A percentile compares a stretch with the other conserved stretches of the same genome.
Evolutionary conservation across 2,797 vertebrate genomes (phyloP).

Genomic region (Neoniphon sammara): DNA sequence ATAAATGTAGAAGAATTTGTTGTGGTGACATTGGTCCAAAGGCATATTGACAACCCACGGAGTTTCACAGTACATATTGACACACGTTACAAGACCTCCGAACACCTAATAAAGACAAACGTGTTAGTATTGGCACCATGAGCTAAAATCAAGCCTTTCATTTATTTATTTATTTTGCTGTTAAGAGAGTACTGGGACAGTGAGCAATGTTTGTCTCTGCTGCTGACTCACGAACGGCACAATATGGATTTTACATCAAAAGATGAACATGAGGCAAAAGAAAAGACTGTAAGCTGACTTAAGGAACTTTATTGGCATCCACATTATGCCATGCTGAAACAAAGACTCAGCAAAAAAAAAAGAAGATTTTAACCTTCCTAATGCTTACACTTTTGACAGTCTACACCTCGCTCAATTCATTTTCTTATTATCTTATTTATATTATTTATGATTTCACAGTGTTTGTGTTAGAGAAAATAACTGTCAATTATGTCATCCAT

Average conservation of each 20-base stretch:
- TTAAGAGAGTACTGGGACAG: slow-evolving; percentile 15
- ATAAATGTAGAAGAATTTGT: background rate
- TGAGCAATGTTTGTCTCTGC: slow-evolving; percentile 30
- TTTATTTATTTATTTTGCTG: background rate
- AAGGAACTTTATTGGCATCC: background rate
- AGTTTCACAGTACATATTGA: background rate
- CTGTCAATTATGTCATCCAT: slow-evolving; percentile 48
- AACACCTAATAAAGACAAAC: background rate
- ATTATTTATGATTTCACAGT: slow-evolving; percentile 18
- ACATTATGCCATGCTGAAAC: background rate
- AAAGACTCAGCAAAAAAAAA: slow-evolving; percentile 29
- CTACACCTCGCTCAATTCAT: background rate
- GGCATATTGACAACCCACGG: background rate
- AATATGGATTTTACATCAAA: slow-evolving; percentile 43
- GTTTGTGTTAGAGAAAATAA: slow-evolving; percentile 13
- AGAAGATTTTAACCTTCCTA: background rate
- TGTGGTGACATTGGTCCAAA: background rate
- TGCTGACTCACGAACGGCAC: slow-evolving; percentile 36
- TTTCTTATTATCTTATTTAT: background rate
- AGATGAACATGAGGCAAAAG: slow-evolving; percentile 42
- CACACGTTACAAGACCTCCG: background rate
- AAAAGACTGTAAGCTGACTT: background rate
- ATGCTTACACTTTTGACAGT: background rate
- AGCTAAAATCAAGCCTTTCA: background rate
- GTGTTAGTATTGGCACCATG: background rate